Evolutionary conservation across 2,797 vertebrate genomes (phyloP).

Genomic region (Miichthys miiuy): DNA sequence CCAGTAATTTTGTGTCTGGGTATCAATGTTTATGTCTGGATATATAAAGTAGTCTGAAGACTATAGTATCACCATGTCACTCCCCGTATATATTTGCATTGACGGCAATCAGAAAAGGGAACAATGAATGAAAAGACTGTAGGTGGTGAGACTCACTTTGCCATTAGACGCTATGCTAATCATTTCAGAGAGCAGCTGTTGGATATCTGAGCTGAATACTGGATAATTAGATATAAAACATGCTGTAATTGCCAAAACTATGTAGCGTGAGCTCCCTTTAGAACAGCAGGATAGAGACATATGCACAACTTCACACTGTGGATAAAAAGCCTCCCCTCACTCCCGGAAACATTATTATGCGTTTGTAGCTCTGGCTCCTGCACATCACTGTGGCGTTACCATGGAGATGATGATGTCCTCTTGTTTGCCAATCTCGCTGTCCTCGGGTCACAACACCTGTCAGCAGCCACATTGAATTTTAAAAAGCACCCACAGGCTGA

Average conservation of each 20-base stretch:
- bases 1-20: conserved; percentile 49
- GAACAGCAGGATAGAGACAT: conserved; percentile 46
- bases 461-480: conserved; percentile 56
- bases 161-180: conserved; percentile 61
- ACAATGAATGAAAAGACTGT: conserved; percentile 62
- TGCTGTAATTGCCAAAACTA: conserved; percentile 53
- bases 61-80: conserved; percentile 58
- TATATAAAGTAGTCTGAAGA: conserved; percentile 60
- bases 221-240: conserved; percentile 71
- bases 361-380: conserved; percentile 48
- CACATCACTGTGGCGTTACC: conserved; percentile 71
- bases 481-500: conserved; percentile 34
- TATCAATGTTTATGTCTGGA: conserved; percentile 41
- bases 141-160: conserved; percentile 52
- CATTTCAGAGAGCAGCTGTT: conserved; percentile 70
- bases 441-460: conserved; percentile 59
- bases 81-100: conserved; percentile 51
- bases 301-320: conserved; percentile 41
- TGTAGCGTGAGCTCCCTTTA: conserved; percentile 54
- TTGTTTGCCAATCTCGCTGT: conserved; percentile 59
- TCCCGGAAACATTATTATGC: conserved; percentile 61
- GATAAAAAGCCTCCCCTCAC: conserved; percentile 42
- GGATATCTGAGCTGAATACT: conserved; percentile 64
- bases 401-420: conserved; percentile 76
- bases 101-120: conserved; percentile 57